Base-by-base conservation (phyloP, 2,888 invertebrate genomes). In the Eristalinus sepulchralis region DNA sequence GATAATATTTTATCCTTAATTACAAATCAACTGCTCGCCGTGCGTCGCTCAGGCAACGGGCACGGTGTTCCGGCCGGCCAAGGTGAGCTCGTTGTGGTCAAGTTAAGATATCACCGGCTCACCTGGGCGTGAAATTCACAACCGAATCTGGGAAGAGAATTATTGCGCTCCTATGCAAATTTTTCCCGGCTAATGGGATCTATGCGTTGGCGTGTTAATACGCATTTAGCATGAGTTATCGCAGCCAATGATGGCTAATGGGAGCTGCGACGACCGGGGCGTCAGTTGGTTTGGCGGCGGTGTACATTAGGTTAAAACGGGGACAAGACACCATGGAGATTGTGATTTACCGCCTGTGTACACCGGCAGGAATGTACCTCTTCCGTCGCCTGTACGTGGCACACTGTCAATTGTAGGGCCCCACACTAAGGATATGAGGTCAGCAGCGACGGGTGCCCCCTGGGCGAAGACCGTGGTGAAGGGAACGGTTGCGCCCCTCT, bases 1-100 rank as follows among this genome's bases (percentile, higher is more conserved):
- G 86, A 86, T 83, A 83, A 86, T 86, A 86, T 83, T 82, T 83
- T 86, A 86, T 86, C 78, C 83, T 86, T 83, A 86, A 86, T 86
- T 86, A 86, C 82, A 83, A 86, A 86, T 86, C 86, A 83, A 83
- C 70, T 86, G 33, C 70, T 83, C 64, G 70, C 71, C 73, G 39
- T 83, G 27, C 73, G 33, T 11, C 34, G 8, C 36, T 36, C 17
- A 47, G 72, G 60, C 63, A 36, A 81, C 47, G 2, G 27, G 8
- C 24, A 31, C 31, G 24, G 60, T 60, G 57, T 36, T 64, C 36
- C 63, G 63, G 6, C n/a, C 13, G 27, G 8, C 24, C 22, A 36
- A 63, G 36, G 36, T 17, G 36, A 34, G 22, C 27, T 64, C 34
- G 33, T 34, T 53, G 17, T 79, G 68, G 36, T 59, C 60, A 78